These are phyloP conservation scores for Ommatoiulus sabulosus DNA, from an alignment of 2,888 invertebrate genomes.

Conservation along the genomic window DNA sequence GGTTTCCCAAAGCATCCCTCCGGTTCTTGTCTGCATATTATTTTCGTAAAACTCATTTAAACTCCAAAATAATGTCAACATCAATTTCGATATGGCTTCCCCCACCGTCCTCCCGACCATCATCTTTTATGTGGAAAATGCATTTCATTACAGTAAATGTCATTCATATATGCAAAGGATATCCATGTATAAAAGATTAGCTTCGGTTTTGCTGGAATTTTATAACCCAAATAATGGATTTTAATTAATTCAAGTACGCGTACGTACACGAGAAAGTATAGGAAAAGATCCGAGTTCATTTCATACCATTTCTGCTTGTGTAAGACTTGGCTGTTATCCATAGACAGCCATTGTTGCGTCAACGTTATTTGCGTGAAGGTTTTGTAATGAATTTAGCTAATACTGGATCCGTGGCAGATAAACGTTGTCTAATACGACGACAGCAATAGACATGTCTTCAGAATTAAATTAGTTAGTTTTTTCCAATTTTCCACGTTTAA, in stretches of 20 bases:
- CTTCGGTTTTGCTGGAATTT: slow-evolving; percentile 10
- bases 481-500: neutral
- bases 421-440: slow-evolving; percentile 1
- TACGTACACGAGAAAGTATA: neutral
- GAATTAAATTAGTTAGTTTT: too few species aligned
- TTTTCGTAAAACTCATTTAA: slow-evolving; percentile 8
- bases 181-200: slow-evolving; percentile 36
- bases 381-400: neutral
- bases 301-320: neutral
- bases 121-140: slow-evolving; percentile 33
- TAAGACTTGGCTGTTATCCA: neutral
- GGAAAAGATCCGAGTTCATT: neutral
- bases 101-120: neutral
- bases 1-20: neutral
- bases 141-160: slow-evolving; percentile 10
- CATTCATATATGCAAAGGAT: slow-evolving; percentile 6
- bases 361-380: neutral
- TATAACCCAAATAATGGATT: slow-evolving; percentile 35
- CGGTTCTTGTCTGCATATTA: neutral
- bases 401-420: neutral
- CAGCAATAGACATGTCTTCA: slow-evolving; percentile 20
- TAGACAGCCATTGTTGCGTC: neutral
- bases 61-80: slow-evolving; percentile 36
- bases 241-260: slow-evolving; percentile 27
- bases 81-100: slow-evolving; percentile 9